Evolutionary conservation across 2,888 invertebrate species (phyloP), one percentile per base, ranked within the genome.

Genomic region (Tinea trinotella): DNA sequence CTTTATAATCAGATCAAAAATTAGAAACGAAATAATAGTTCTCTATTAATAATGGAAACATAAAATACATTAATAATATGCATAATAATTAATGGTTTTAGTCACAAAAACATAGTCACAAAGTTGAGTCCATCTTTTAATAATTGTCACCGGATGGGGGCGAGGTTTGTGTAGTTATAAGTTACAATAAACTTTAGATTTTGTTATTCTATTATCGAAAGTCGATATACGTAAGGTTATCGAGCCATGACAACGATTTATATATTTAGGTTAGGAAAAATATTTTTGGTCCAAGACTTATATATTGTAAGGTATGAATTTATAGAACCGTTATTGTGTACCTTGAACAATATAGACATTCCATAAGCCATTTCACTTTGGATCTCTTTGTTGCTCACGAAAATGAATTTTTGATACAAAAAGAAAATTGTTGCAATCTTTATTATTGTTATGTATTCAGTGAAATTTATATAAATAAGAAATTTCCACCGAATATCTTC

Each of bases 201-300:
- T 17, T 40, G 30, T 30, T 30, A 30, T 30, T 48, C 10, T 48
- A 52, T 34, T 12, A 72, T 68, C 69, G 75, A 73, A 74, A 70
- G 75, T 74, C 71, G 74, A 74, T 75, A n/a, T n/a, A 75, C 72
- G 64, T 76, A 72, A 78, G 19, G 75, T 76, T 76, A 80, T 78
- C 82, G 79, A 74, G 80, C 82, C 84, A 83, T 82, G 84, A 84
- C 82, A 83, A 72, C 72, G 50, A 68, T 30, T n/a, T n/a, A 13
- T 52, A 63, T 53, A 63, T 64, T 71, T 73, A 75, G 71, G 67
- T 70, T 74, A 74, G 67, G 68, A 74, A 64, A 67, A 76, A 71
- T 71, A 74, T 72, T 66, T 71, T 72, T 69, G 77, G 74, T 79
- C 76, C 75, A 77, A 78, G 74, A 79, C 75, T 76, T 77, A 75